Conservation (phyloP, 2,797 vertebrate genomes). For the Sebastes diploproa region DNA sequence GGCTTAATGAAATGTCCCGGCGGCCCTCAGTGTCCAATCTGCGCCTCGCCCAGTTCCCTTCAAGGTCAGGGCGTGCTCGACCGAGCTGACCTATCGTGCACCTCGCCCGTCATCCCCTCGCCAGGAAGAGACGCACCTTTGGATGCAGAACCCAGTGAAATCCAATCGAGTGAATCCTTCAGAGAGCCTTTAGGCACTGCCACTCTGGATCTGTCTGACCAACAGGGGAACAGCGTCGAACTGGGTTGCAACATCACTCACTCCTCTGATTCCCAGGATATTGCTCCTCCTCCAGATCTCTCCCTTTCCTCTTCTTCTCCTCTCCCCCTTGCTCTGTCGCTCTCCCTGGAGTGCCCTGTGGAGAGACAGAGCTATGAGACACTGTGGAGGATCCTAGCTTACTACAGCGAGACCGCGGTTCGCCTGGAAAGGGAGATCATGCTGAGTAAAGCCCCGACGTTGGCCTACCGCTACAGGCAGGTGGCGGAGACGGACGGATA, state of each 20-base stretch:
- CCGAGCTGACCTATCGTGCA: slow-evolving; percentile 81
- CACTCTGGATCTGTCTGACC: slow-evolving; percentile 88
- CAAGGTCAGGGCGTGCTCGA: slow-evolving; percentile 81
- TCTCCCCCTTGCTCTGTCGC: slow-evolving; percentile 77
- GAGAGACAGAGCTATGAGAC: slow-evolving; percentile 87
- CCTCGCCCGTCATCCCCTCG: slow-evolving; percentile 82
- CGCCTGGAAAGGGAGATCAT: slow-evolving; percentile 84
- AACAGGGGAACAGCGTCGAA: slow-evolving; percentile 87
- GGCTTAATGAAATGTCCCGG: slow-evolving; percentile 90
- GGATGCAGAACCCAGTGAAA: slow-evolving; percentile 68
- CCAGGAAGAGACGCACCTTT: slow-evolving; percentile 64
- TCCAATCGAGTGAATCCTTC: slow-evolving; percentile 69
- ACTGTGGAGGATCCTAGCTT: slow-evolving; percentile 93
- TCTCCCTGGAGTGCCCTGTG: slow-evolving; percentile 88
- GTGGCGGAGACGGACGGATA: slow-evolving; percentile 83
- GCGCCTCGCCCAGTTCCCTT: slow-evolving; percentile 81
- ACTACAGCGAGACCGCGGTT: slow-evolving; percentile 92
- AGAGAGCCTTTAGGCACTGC: slow-evolving; percentile 81
- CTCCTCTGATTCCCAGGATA: slow-evolving; percentile 71
- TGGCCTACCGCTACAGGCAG: slow-evolving; percentile 88
- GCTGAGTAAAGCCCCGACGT: slow-evolving; percentile 80
- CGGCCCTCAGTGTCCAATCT: slow-evolving; percentile 88
- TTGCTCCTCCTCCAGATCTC: slow-evolving; percentile 70
- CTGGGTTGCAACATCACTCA: slow-evolving; percentile 85
- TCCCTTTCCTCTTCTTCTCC: slow-evolving; percentile 62